Base-by-base conservation (phyloP, 2,888 invertebrate genomes). In the Drosophila buzzatii region DNA sequence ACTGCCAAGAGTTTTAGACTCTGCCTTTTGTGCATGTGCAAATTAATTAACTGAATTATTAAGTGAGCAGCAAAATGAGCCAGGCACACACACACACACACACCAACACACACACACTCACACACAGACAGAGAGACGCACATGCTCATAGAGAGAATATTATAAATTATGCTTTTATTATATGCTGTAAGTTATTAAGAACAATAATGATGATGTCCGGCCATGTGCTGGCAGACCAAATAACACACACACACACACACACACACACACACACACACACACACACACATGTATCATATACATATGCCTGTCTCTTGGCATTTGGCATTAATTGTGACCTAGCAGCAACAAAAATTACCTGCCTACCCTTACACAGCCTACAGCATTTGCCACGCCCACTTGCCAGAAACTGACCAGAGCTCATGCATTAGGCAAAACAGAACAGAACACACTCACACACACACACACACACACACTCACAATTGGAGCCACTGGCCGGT, bases 1-100 rank as follows among this genome's bases (percentile, higher is more conserved):
- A 71, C 72, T 59, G 67, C 60, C 80, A 67, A 74, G 82, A 85
- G 76, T 76, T 85, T 70, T 62, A 68, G 71, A 77, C 73, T 69
- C 35, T 60, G 60, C 59, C 64, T 66, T 61, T 67, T 83, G 66
- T 80, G 65, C 79, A 76, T 83, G 84, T 74, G 84, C 76, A 86
- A 85, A 90, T 85, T 85, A 85, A 85, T 85, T 83, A 85, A 90
- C 86, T 90, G 75, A 90, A 85, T 88, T 90, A 85, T 90, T 83
- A 76, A 85, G 82, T 79, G 79, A 57, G 55, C 81, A 77, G 35
- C 68, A 68, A 72, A 76, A 69, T 65, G 60, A 61, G 61, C 39
- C 56, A 65, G 58, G 59, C 56, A 55, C 57, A 61, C 53, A 49
- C 42, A 56, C 58, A 61, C 73, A 44, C 39, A 39, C 20, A 45